Evolutionary conservation across 2,888 invertebrate species (phyloP), one percentile per base, ranked within the genome.

Genomic region (Ennomos quercinarius): DNA sequence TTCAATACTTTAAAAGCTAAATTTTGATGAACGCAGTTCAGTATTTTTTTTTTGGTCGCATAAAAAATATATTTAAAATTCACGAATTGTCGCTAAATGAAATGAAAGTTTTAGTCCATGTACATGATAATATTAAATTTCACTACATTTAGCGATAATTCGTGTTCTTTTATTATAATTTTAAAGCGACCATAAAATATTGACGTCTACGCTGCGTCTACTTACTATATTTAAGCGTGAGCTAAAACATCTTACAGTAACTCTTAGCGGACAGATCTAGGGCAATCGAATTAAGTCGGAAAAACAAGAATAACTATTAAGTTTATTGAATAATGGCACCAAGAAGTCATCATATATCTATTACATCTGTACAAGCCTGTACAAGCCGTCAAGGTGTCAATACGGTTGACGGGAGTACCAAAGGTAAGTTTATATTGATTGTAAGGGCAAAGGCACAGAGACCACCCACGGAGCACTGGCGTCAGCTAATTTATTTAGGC

Each of bases 381-480:
- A 51, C 46, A 42, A 43, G 43, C 69, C 71, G 78, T 81, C 83
- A 83, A 80, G 65, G 75, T 76, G 76, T 84, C 82, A 78, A 68
- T 72, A 72, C 47, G 38, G 27, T 46, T 61, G 47, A 61, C 53
- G 44, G 47, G 63, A 61, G 57, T 47, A 46, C 50, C 63, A 68
- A 74, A 79, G 73, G 67, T 75, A 67, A 63, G 68, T 73, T 78
- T 78, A 82, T 78, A 81, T 81, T 84, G 78, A 81, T 81, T 81
- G 77, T 70, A 83, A 27, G 77, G 83, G 80, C 81, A 78, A 77
- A 79, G 72, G 64, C 76, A 72, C 67, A 74, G 43, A 63, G 88
- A 84, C 90, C 89, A 80, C 90, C 91, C 86, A 77, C 73, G 63
- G 77, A 64, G 76, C 68, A 64, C 65, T 68, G 72, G 66, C 72